phyloP scores from a whole-genome alignment of 2,113 vertebrate species.

The Rhinogobius similis region DNA sequence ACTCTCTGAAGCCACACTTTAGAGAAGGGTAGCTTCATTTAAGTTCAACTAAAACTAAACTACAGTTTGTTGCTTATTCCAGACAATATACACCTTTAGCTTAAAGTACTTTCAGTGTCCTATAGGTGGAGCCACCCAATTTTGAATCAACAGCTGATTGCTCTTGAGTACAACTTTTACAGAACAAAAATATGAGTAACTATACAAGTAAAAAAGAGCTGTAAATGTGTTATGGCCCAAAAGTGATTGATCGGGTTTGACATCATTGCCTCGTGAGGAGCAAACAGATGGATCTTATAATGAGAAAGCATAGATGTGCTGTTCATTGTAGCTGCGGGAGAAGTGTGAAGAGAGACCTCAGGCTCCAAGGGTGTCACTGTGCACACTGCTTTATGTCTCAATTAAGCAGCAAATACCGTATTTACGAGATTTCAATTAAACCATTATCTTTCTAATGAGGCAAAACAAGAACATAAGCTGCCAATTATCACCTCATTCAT shows the following conservation, averaged over 20 bases:
- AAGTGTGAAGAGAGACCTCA: slow-evolving; percentile 13
- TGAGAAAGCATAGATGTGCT: slow-evolving; percentile 11
- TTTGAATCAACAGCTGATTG: slow-evolving; percentile 24
- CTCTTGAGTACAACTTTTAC: background rate
- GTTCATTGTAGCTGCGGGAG: slow-evolving; percentile 10
- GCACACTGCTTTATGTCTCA: slow-evolving; percentile 41
- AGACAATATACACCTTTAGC: background rate
- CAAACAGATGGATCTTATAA: slow-evolving; percentile 26
- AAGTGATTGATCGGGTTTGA: background rate
- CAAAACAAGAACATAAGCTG: slow-evolving; percentile 62
- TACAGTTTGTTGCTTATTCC: background rate
- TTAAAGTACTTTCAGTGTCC: slow-evolving; percentile 27
- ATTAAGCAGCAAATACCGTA: slow-evolving; percentile 43
- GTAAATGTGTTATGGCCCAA: background rate
- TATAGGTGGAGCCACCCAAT: slow-evolving; percentile 52
- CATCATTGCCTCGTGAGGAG: background rate
- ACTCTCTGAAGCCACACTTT: slow-evolving; percentile 19
- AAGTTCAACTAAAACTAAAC: background rate
- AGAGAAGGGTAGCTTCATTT: slow-evolving; percentile 1
- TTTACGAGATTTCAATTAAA: slow-evolving; percentile 63
- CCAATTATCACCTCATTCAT: slow-evolving; percentile 57
- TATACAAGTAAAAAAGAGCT: background rate
- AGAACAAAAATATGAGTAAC: background rate
- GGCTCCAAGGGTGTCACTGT: slow-evolving; percentile 21
- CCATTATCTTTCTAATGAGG: slow-evolving; percentile 62